phyloP scores from a whole-genome alignment of 2,888 invertebrate genomes.

The Scrobipalpa atriplicella region DNA sequence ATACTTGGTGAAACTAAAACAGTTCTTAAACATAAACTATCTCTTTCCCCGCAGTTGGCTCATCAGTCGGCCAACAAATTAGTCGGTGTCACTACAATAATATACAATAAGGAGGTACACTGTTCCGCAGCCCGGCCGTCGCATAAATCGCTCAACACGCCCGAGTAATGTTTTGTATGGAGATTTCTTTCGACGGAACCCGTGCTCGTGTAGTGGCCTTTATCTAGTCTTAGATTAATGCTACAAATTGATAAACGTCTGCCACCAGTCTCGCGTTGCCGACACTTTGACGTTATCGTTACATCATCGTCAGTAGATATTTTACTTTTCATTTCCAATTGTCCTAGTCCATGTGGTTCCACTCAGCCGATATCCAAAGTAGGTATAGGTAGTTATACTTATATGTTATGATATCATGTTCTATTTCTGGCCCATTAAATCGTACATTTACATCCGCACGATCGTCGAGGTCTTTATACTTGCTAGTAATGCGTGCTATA shows the following conservation, averaged over 20 bases:
- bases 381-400: too few species aligned
- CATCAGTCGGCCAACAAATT: conserved; percentile 81
- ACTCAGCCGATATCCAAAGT: conserved; percentile 53
- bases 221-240: conserved; percentile 79
- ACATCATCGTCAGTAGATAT: conserved; percentile 33
- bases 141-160: conserved; percentile 80
- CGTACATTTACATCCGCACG: conserved; percentile 59
- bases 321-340: conserved; percentile 32
- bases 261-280: conserved; percentile 35
- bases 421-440: conserved; percentile 66
- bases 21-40: conserved; percentile 66
- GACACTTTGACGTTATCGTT: conserved; percentile 43
- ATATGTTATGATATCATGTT: conserved; percentile 72
- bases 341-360: conserved; percentile 37
- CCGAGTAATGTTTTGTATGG: conserved; percentile 81
- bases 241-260: conserved; percentile 70
- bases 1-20: conserved; percentile 62
- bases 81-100: conserved; percentile 82
- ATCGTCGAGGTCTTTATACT: conserved; percentile 66
- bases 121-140: conserved; percentile 66
- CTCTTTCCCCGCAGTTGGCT: conserved; percentile 71
- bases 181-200: conserved; percentile 80
- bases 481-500: conserved; percentile 38
- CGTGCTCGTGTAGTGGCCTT: conserved; percentile 71
- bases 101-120: conserved; percentile 77